Evolutionary conservation across 2,888 invertebrate species (phyloP), one percentile per base, ranked within the genome.

Genomic region (Megalurothrips usitatus): DNA sequence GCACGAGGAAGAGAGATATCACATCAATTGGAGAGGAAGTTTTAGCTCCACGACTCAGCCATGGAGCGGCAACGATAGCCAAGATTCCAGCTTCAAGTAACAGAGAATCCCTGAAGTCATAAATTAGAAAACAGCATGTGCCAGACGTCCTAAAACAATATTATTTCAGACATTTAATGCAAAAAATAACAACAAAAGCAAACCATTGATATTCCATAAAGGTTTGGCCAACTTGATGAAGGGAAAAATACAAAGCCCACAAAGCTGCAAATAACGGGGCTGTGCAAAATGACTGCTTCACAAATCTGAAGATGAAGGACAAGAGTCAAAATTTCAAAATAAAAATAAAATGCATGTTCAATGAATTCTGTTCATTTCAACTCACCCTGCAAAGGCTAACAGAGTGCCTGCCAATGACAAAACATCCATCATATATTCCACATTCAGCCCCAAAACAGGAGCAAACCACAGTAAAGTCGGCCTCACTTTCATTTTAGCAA

Each of bases 171-270:
- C 23, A 78, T 68, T 26, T 49, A 79, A 49, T 68, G 34, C 80
- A 14, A 82, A 43, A 26, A 80, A 26, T 80, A n/a, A 17, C 6
- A 28, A 23, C 8, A 52, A 81, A 79, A 79, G 28, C 11, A 63
- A 34, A 80, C 93, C 93, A 94, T 87, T 93, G 93, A 84, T 91
- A 92, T 89, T 90, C 91, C 85, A 94, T 89, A 86, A 94, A 94
- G 79, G 91, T 90, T 87, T 93, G 93, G 23, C 94, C 94, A 84
- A 94, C 90, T 88, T 93, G 92, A 85, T 91, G 92, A n/a, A 94
- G 86, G 0, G 94, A 94, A 84, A 91, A 91, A 86, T 94, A 94
- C 1, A 92, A 86, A 23, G 90, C 88, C 93, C 93, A 94, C 47
- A 94, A 87, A 8, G 89, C 86, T 34, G 90, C 88, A 86, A 92